phyloP scores from a whole-genome alignment of 2,113 vertebrate genomes.

The Todiramphus chloris region DNA sequence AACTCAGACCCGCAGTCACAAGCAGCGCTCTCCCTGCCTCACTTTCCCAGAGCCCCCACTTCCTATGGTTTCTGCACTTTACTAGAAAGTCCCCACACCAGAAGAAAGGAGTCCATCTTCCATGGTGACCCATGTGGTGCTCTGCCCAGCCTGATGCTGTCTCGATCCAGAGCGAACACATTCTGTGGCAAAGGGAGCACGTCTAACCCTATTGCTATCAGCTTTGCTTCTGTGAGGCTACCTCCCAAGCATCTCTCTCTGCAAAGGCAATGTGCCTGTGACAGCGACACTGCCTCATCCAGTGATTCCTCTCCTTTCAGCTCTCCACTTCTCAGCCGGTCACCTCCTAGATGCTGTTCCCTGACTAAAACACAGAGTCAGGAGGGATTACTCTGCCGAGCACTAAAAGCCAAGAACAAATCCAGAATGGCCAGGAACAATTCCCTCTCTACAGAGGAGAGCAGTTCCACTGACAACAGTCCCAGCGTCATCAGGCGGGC shows the following conservation, averaged over 20 bases:
- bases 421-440: constrained; percentile 78
- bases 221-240: constrained; percentile 64
- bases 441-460: constrained; percentile 88
- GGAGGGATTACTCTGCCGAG: constrained; percentile 78
- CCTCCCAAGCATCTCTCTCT: constrained; percentile 56
- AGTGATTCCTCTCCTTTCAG: constrained; percentile 85
- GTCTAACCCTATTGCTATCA: constrained; percentile 75
- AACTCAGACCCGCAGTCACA: constrained; percentile 88
- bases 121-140: constrained; percentile 68
- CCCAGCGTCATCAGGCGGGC: constrained; percentile 81
- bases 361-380: constrained; percentile 81
- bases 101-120: constrained; percentile 91
- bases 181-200: constrained; percentile 57
- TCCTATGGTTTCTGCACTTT: constrained; percentile 88
- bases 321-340: constrained; percentile 77
- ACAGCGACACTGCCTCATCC: constrained; percentile 86
- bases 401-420: constrained; percentile 68
- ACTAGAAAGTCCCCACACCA: constrained; percentile 89
- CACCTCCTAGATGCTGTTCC: constrained; percentile 68
- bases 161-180: constrained; percentile 76
- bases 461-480: constrained; percentile 90
- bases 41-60: constrained; percentile 84
- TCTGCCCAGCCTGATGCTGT: constrained; percentile 58
- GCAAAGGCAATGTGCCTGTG: constrained; percentile 74
- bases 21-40: constrained; percentile 87